Conservation (phyloP, 2,113 vertebrate genomes). For the Cyanoramphus novaezelandiae region DNA sequence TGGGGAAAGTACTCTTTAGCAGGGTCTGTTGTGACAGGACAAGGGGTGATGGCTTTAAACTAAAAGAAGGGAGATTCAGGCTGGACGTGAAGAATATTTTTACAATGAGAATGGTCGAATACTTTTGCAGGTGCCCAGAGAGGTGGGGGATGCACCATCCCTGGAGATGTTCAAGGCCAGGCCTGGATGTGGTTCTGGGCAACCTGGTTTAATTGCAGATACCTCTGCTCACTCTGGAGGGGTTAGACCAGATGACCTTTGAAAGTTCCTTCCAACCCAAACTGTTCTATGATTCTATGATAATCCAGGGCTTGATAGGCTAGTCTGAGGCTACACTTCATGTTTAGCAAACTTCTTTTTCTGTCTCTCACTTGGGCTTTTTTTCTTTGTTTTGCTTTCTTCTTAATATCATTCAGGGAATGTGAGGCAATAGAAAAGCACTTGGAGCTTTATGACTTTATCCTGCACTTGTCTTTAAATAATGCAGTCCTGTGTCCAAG, state of each 20-base stretch:
- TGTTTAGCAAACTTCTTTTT: background rate
- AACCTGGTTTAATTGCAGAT: background rate
- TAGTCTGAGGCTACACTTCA: background rate
- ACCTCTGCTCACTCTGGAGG: background rate
- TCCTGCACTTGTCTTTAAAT: conserved; percentile 4
- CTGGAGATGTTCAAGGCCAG: background rate
- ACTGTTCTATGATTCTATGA: background rate
- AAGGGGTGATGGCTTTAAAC: background rate
- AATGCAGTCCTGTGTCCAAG: background rate
- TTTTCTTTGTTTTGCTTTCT: background rate
- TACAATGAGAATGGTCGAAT: background rate
- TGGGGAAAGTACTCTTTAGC: background rate
- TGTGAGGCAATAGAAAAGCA: background rate
- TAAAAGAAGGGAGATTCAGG: background rate
- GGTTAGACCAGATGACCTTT: background rate
- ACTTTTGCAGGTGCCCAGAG: background rate
- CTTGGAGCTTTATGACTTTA: conserved; percentile 12
- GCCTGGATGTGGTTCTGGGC: background rate
- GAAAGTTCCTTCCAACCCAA: background rate
- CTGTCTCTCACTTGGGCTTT: background rate
- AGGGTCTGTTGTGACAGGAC: background rate
- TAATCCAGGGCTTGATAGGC: background rate
- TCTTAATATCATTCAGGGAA: background rate
- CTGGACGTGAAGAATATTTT: background rate
- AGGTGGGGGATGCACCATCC: background rate